Evolutionary conservation across 2,113 vertebrate genomes (phyloP), one percentile per base, ranked within the genome.

Genomic region (Corynorhinus townsendii): DNA sequence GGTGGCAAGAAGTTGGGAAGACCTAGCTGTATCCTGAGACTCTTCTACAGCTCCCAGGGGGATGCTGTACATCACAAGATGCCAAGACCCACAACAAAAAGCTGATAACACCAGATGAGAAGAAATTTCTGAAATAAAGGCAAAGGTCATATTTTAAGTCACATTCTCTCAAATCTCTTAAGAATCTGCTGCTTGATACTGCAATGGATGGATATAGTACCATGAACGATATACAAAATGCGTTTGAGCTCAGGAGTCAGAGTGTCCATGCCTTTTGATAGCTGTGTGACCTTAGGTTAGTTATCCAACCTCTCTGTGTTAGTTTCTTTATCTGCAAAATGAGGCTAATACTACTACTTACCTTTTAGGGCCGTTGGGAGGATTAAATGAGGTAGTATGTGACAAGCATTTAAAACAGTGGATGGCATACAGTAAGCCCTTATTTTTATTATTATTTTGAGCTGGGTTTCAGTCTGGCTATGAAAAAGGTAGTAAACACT

Each of bases 391-490:
- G 82, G 15, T 33, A 45, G 22, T 28, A 56, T 9, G 14, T 52
- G 33, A 11, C 11, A n/a, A 75, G 43, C 24, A 66, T 22, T 82
- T 22, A 45, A 38, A 45, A 72, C 3, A 49, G 30, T 40, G 9
- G 7, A 59, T 40, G n/a, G 38, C 33, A 56, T 20, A 54, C 14
- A 68, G 30, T 85, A 33, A 59, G 45, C 11, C 24, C 22, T 76
- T 86, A 49, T 64, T 95, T 66, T 85, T 69, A 49, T 69, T 91
- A 33, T 91, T 93, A 22, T 83, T 91, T 82, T 73, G 45, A 89
- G 52, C 28, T 30, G 56, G 59, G 38, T 24, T 86, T 47, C 14
- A 77, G 17, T 45, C 49, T 89, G 33, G 4, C 19, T 79, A n/a
- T 86, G 35, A 87, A 93, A 85, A 93, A 4, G 16, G 20, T 79